phyloP scores from a whole-genome alignment of 2,797 vertebrate species.

The Amblyraja radiata region DNA sequence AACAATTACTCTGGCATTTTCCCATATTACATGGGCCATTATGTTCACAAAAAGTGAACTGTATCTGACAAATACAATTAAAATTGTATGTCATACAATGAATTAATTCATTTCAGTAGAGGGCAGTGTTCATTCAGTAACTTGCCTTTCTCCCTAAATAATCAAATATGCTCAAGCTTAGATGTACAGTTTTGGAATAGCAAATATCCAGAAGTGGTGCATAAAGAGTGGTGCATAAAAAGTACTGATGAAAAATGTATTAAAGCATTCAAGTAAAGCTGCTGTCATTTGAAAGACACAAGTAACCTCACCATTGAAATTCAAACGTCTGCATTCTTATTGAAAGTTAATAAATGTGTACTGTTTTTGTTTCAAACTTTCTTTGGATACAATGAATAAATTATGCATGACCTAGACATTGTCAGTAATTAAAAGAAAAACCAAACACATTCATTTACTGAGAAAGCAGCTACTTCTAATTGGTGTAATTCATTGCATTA shows the following conservation, averaged over 20 bases:
- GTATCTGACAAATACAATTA: slow-evolving; percentile 20
- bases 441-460: background rate
- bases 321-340: background rate
- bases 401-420: background rate
- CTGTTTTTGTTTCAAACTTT: background rate
- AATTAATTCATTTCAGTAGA: slow-evolving; percentile 32
- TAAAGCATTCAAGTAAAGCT: background rate
- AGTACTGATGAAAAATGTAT: background rate
- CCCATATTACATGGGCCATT: background rate
- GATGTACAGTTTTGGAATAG: background rate
- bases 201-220: background rate
- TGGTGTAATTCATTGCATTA: background rate
- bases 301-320: background rate
- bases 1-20: too few relatives aligned
- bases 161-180: background rate
- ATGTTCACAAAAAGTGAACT: background rate
- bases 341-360: background rate
- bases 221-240: background rate
- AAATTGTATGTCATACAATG: background rate
- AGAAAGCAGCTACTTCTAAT: background rate
- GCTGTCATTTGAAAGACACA: background rate
- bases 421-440: too few relatives aligned
- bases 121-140: slow-evolving; percentile 34
- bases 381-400: background rate
- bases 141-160: background rate